Base-by-base conservation (phyloP, 2,888 invertebrate species). In the Luperina testacea region DNA sequence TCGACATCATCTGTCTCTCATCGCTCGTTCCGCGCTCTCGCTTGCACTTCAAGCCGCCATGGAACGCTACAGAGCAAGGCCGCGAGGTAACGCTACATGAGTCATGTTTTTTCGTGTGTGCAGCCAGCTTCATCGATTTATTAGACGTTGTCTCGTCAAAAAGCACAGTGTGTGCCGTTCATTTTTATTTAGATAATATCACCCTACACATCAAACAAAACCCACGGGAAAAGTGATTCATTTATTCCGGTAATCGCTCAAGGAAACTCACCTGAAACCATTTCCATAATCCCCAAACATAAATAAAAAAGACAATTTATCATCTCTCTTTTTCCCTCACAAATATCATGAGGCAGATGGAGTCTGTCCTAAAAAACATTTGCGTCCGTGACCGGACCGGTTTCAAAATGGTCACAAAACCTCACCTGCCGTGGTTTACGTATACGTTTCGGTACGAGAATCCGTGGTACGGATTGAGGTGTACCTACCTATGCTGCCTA, bases 251-350 rank as follows among this genome's bases (percentile, higher is more conserved):
- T 75, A 75, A 76, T 76, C 76, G 59, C 48, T 70, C 51, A 76
- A 73, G 32, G 53, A 77, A 72, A 73, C 57, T 27, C 53, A 69
- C 38, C n/a, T 57, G 4, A 81, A 83, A 72, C 27, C 13, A 15
- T 72, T 69, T 65, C 67, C 59, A 38, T 51, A 70, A 75, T 53
- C 48, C 27, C 68, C 27, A 20, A 51, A 63, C 57, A 65, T 67
- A 77, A 77, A 82, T 81, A 83, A 68, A 72, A 57, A 77, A 63
- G 72, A 82, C 61, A 69, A 86, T 84, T 86, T 82, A 84, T 84
- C 86, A 84, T 82, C 72, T 59, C 53, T 67, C 4, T 48, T 13
- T 61, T 75, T 42, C 57, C n/a, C 63, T 61, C 17, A 64, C 72
- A 78, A 84, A 82, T 71, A 77, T 71, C 45, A 64, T n/a, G 42